Conservation (phyloP, 1,140 invertebrate species). For the Euglossa dilemma region DNA sequence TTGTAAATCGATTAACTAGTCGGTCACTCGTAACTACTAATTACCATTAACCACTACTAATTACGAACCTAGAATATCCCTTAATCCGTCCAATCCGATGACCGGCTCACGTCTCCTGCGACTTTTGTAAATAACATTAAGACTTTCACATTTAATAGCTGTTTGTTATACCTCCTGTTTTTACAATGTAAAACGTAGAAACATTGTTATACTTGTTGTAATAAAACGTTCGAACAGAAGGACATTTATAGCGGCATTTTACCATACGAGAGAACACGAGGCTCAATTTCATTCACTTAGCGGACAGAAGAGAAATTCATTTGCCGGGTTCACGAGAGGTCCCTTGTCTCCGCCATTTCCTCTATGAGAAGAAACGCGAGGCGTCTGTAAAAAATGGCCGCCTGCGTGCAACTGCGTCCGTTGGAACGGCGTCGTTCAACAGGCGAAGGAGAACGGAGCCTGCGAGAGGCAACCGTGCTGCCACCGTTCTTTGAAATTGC, state of each 20-base stretch:
- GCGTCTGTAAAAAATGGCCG: conserved; percentile 15
- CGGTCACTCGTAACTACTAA: too few relatives aligned
- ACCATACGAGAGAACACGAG: neutral
- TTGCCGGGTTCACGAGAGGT: neutral
- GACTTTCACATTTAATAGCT: neutral
- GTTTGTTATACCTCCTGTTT: neutral
- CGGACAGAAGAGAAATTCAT: conserved; percentile 31
- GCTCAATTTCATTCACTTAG: conserved; percentile 34
- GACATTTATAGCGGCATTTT: too few relatives aligned
- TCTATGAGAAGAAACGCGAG: conserved; percentile 26
- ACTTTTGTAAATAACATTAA: neutral
- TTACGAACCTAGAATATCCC: too few relatives aligned
- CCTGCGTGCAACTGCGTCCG: neutral
- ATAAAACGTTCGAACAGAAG: conserved; percentile 7
- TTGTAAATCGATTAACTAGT: too few relatives aligned
- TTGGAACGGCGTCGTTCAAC: neutral
- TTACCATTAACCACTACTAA: too few relatives aligned
- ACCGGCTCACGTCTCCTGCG: neutral
- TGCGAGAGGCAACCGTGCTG: neutral
- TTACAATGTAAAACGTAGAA: neutral
- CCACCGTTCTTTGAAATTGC: conserved; percentile 16
- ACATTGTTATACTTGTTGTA: conserved; percentile 19
- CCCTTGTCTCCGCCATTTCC: conserved; percentile 4
- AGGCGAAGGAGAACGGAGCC: neutral
- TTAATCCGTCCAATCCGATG: too few relatives aligned